Conservation (phyloP, 2,888 invertebrate species). For the Ormyrus thymus region DNA sequence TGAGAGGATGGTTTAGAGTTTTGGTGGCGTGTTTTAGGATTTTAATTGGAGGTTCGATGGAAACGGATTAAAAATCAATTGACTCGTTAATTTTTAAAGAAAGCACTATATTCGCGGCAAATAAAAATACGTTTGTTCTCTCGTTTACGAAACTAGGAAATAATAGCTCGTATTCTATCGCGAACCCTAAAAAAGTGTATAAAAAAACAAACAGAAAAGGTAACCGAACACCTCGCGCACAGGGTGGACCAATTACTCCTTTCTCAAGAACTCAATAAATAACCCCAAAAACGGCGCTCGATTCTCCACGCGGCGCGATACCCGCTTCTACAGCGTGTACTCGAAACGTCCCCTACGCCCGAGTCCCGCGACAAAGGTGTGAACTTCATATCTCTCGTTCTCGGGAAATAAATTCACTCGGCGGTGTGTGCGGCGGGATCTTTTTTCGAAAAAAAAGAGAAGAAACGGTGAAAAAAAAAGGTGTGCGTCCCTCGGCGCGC, state of each 20-base stretch:
- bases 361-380: slow-evolving; percentile 29
- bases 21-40: not conserved
- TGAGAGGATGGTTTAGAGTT: not conserved
- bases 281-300: not conserved
- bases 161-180: too few relatives aligned
- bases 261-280: slow-evolving; percentile 19
- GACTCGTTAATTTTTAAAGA: too few relatives aligned
- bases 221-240: not conserved
- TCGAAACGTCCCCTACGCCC: slow-evolving; percentile 8
- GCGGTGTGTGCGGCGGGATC: not conserved
- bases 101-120: too few relatives aligned
- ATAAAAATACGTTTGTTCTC: too few relatives aligned
- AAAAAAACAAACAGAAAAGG: slow-evolving; percentile 25
- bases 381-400: slow-evolving; percentile 16
- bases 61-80: too few relatives aligned
- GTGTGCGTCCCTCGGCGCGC: not conserved
- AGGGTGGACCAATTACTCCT: slow-evolving; percentile 39
- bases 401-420: slow-evolving; percentile 16
- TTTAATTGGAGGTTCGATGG: too few relatives aligned
- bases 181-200: too few relatives aligned
- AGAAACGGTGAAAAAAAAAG: not conserved
- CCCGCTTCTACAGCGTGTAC: slow-evolving; percentile 4
- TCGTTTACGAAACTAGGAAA: too few relatives aligned
- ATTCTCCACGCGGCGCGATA: slow-evolving; percentile 3
- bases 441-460: slow-evolving; percentile 4